These are phyloP conservation scores for Drosophila funebris DNA, from an alignment of 1,140 invertebrate species.

Conservation along the genomic window DNA sequence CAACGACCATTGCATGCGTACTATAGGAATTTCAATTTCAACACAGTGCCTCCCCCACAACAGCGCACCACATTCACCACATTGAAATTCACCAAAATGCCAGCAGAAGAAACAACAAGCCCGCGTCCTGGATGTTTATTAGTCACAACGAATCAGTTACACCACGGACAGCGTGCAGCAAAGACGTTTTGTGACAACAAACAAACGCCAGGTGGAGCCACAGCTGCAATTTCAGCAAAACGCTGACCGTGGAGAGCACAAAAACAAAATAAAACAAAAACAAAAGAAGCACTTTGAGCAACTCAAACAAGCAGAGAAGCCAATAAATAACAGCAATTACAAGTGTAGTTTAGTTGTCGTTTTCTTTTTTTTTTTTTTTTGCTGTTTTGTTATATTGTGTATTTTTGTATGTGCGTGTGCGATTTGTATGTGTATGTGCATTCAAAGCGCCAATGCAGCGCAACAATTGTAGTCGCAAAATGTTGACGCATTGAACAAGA, in stretches of 20 bases:
- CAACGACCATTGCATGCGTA: not conserved
- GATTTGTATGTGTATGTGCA: not conserved
- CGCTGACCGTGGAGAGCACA: conserved; percentile 21
- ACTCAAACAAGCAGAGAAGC: not conserved
- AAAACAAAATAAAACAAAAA: not conserved
- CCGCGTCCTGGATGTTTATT: conserved; percentile 43
- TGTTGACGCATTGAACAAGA: conserved; percentile 28
- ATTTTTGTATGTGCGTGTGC: conserved; percentile 7
- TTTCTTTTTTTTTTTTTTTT: not conserved
- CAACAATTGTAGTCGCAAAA: conserved; percentile 33
- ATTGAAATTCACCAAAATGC: conserved; percentile 1
- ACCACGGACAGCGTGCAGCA: conserved; percentile 64
- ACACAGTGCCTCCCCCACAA: not conserved
- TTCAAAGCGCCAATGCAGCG: conserved; percentile 14
- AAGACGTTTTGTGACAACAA: conserved; percentile 28
- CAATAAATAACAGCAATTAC: conserved; percentile 30
- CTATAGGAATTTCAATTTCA: conserved; percentile 41
- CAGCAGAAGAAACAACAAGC: conserved; percentile 9
- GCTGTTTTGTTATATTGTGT: not conserved
- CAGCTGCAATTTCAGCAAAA: conserved; percentile 18
- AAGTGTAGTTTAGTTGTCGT: conserved; percentile 1
- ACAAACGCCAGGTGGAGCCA: conserved; percentile 15
- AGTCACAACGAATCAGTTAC: conserved; percentile 54
- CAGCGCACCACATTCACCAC: not conserved
- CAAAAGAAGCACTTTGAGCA: not conserved